phyloP scores from a whole-genome alignment of 2,113 vertebrate genomes.

The Bos javanicus region DNA sequence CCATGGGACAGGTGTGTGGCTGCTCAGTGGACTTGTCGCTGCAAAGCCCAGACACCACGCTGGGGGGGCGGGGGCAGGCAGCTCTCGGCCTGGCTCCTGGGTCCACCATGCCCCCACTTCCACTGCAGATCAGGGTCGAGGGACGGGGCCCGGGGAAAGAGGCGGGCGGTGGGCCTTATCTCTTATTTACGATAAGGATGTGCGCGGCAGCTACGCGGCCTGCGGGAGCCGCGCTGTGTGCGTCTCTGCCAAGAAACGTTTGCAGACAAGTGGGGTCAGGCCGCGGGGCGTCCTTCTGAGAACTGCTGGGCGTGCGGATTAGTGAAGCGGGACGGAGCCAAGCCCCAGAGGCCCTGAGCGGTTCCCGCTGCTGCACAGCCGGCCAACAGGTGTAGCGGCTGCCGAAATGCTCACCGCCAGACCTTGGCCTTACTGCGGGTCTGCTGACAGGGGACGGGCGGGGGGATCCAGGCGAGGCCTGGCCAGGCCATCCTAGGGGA shows the following conservation, averaged over 20 bases:
- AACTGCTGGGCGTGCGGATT: constrained; percentile 43
- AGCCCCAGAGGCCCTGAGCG: constrained; percentile 53
- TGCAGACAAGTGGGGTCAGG: constrained; percentile 64
- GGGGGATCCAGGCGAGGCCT: background rate
- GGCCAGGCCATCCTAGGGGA: background rate
- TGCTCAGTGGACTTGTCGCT: background rate
- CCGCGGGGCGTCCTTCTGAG: constrained; percentile 52
- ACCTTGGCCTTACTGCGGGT: background rate
- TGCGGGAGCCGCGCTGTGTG: background rate
- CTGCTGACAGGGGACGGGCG: background rate
- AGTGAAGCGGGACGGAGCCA: constrained; percentile 48
- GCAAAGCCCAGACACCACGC: background rate
- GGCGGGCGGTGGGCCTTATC: background rate
- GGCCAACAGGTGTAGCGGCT: constrained; percentile 61
- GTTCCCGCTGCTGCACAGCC: constrained; percentile 45
- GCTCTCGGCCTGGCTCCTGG: background rate
- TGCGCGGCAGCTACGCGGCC: background rate
- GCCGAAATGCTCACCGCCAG: background rate
- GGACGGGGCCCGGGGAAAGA: background rate
- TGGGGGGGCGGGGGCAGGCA: background rate
- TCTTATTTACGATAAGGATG: constrained; percentile 32
- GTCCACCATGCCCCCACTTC: background rate
- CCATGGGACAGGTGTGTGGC: background rate
- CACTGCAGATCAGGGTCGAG: background rate
- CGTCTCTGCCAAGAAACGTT: constrained; percentile 44